A percentile compares a stretch with the other conserved stretches of the same genome.
phyloP scores from a whole-genome alignment of 1,140 invertebrate genomes.

The Diabrotica virgifera region DNA sequence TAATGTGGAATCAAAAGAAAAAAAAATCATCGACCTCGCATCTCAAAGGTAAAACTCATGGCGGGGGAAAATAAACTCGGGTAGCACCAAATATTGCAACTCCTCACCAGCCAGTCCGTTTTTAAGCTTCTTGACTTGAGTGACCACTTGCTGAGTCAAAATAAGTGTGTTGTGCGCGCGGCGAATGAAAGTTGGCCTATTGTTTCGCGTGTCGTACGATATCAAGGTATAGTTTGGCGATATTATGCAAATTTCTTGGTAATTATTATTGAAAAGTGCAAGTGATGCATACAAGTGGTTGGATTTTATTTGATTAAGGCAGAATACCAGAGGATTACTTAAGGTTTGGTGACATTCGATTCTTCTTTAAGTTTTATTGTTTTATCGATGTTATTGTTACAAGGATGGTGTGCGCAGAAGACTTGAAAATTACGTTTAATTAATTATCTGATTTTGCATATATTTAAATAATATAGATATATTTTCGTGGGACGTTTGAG shows the following conservation, averaged over 20 bases:
- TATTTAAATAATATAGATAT: no score
- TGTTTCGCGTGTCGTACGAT: conserved; percentile 6
- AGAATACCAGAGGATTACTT: conserved; percentile 2
- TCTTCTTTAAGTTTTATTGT: no score
- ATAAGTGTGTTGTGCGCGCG: conserved; percentile 7
- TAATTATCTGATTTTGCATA: no score
- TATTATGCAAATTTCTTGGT: not conserved
- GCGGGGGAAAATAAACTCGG: not conserved
- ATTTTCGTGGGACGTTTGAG: no score
- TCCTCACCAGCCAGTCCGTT: conserved; percentile 5
- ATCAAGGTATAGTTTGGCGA: conserved; percentile 4
- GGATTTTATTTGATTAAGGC: conserved; percentile 6
- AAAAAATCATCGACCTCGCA: not conserved
- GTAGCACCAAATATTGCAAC: not conserved
- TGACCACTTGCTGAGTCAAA: conserved; percentile 4
- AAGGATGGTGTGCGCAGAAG: no score
- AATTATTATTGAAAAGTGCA: conserved; percentile 5
- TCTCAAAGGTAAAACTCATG: not conserved
- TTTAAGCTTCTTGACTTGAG: not conserved
- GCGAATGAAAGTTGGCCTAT: not conserved
- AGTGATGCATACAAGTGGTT: conserved; percentile 12
- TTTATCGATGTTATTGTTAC: no score
- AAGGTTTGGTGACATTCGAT: not conserved
- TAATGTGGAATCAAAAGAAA: not conserved
- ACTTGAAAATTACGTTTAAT: no score